These are phyloP conservation scores for Percina caprodes DNA, from an alignment of 2,113 vertebrate species.

Conservation along the genomic window DNA sequence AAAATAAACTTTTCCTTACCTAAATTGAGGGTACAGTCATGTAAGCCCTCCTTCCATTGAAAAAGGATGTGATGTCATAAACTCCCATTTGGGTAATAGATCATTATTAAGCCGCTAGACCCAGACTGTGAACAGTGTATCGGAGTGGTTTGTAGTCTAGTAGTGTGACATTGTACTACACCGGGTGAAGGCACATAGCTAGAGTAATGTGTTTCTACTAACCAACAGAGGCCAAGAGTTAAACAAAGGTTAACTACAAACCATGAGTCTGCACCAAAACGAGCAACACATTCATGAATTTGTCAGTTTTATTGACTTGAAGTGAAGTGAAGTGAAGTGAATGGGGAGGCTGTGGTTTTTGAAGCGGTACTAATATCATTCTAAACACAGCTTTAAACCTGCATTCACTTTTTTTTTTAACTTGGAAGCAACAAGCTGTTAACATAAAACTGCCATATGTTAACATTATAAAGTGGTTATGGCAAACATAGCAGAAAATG, in stretches of 20 bases:
- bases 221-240: conserved; percentile 2
- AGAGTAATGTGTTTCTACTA: conserved; percentile 27
- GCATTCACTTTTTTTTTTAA: background rate
- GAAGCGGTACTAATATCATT: background rate
- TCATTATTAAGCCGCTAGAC: conserved; percentile 6
- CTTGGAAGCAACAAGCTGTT: background rate
- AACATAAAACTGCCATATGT: background rate
- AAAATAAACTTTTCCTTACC: conserved; percentile 22
- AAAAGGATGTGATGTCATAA: background rate
- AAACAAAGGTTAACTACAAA: conserved; percentile 13
- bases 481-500: background rate
- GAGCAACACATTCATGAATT: background rate
- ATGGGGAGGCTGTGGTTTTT: background rate
- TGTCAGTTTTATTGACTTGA: background rate
- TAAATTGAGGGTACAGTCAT: conserved; percentile 12
- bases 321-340: too few species aligned
- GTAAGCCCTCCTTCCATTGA: background rate
- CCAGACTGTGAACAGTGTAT: conserved; percentile 23
- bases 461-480: background rate
- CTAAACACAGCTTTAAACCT: background rate
- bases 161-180: conserved; percentile 32
- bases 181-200: conserved; percentile 3
- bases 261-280: conserved; percentile 5
- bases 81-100: conserved; percentile 1
- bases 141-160: conserved; percentile 14